Evolutionary conservation across 2,113 vertebrate species (phyloP).

Genomic region (Varanus salvator): DNA sequence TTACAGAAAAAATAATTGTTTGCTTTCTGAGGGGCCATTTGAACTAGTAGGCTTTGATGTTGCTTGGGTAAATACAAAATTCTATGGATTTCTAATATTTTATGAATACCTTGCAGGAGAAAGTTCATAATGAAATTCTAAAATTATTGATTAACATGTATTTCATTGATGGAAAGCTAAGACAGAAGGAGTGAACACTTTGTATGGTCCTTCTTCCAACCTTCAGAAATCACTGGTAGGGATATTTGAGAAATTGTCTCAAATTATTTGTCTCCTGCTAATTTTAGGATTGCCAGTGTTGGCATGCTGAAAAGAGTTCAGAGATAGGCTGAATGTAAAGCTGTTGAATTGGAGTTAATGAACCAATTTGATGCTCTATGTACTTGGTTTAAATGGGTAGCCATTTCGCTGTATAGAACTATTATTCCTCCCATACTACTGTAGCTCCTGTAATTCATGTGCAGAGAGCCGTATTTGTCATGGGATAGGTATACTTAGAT

Average conservation of each 20-base stretch:
- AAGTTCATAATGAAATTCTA: background rate
- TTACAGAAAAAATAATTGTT: constrained; percentile 7
- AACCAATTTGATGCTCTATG: background rate
- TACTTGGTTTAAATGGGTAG: background rate
- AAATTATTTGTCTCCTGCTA: background rate
- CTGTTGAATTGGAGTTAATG: background rate
- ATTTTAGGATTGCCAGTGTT: background rate
- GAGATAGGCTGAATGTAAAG: background rate
- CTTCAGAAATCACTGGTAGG: background rate
- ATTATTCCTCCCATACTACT: background rate
- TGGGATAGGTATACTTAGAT: background rate
- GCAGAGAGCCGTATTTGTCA: background rate
- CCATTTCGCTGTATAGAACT: background rate
- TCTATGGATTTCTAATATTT: background rate
- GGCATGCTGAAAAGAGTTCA: background rate
- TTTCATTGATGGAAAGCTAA: background rate
- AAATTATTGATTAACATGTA: background rate
- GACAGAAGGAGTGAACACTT: background rate
- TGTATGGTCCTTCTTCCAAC: background rate
- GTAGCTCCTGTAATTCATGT: background rate
- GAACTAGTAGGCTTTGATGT: constrained; percentile 8
- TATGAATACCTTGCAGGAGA: background rate
- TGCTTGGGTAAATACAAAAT: constrained; percentile 31
- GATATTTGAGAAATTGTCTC: background rate
- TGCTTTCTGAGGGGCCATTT: constrained; percentile 7